Conservation (phyloP, 2,888 invertebrate species). For the Chalcis sispes region DNA sequence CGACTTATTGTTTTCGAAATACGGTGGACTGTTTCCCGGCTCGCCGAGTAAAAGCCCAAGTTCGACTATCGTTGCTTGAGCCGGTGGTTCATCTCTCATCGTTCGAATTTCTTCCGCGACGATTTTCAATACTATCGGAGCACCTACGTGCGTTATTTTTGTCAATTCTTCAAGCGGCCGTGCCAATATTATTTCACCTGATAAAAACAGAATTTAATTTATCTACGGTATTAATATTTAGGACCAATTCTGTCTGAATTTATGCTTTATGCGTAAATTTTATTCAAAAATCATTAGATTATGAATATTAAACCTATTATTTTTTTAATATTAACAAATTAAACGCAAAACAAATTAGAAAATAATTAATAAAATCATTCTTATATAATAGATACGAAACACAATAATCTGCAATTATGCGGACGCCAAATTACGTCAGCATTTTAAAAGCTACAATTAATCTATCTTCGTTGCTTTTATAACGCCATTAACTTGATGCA, state of each 20-base stretch:
- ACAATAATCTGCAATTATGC: not conserved
- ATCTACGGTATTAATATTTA: not conserved
- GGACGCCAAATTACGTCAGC: not conserved
- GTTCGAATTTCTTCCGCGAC: slow-evolving; percentile 91
- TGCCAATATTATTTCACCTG: slow-evolving; percentile 84
- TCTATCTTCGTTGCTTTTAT: not conserved
- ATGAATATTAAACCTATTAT: too few species aligned
- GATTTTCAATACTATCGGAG: slow-evolving; percentile 89
- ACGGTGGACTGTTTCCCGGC: slow-evolving; percentile 85
- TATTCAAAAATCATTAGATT: too few species aligned
- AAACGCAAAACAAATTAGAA: too few species aligned
- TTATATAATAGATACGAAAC: too few species aligned
- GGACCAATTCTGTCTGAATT: too few species aligned
- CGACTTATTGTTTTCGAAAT: slow-evolving; percentile 87
- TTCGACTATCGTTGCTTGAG: slow-evolving; percentile 88
- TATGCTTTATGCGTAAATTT: too few species aligned
- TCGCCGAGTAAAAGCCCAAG: slow-evolving; percentile 90
- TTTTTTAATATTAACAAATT: too few species aligned
- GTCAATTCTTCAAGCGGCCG: slow-evolving; percentile 87
- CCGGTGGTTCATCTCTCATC: slow-evolving; percentile 84
- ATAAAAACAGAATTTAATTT: slow-evolving; percentile 18
- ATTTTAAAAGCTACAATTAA: slow-evolving; percentile 41
- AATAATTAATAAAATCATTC: too few species aligned
- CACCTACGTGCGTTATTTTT: slow-evolving; percentile 88
- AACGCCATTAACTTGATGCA: slow-evolving; percentile 44